Evolutionary conservation across 2,888 invertebrate species (phyloP).

Genomic region (Polyploca ridens): DNA sequence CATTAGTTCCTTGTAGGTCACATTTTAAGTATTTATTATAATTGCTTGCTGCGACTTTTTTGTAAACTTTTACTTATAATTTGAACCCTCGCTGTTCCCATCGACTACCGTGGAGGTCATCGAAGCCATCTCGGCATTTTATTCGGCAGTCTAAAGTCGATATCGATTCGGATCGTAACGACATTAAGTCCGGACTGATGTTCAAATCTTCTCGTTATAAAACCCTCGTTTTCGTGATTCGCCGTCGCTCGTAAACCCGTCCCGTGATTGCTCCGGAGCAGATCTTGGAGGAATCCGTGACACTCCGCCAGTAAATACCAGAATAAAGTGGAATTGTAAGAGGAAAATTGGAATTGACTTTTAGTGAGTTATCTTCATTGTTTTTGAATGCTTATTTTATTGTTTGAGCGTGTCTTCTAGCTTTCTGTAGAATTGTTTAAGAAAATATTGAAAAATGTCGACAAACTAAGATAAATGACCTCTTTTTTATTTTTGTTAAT

Average conservation of each 20-base stretch:
- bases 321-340: slow-evolving; percentile 12
- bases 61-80: neutral
- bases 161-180: slow-evolving; percentile 7
- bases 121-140: neutral
- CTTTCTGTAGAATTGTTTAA: neutral
- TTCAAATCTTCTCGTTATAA: slow-evolving; percentile 24
- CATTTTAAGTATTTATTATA: no score
- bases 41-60: no score
- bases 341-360: slow-evolving; percentile 11
- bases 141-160: slow-evolving; percentile 10
- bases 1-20: neutral
- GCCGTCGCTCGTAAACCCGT: slow-evolving; percentile 18
- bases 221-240: slow-evolving; percentile 15
- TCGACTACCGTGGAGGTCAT: neutral
- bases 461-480: no score
- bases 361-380: slow-evolving; percentile 12
- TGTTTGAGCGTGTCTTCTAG: slow-evolving; percentile 5
- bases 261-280: slow-evolving; percentile 15
- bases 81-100: neutral
- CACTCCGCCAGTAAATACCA: slow-evolving; percentile 11
- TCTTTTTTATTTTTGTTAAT: no score
- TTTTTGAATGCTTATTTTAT: slow-evolving; percentile 12
- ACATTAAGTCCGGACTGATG: slow-evolving; percentile 18
- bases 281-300: neutral
- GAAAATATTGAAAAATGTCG: no score